Evolutionary conservation across 2,113 vertebrate genomes (phyloP).

Genomic region (Vombatus ursinus): DNA sequence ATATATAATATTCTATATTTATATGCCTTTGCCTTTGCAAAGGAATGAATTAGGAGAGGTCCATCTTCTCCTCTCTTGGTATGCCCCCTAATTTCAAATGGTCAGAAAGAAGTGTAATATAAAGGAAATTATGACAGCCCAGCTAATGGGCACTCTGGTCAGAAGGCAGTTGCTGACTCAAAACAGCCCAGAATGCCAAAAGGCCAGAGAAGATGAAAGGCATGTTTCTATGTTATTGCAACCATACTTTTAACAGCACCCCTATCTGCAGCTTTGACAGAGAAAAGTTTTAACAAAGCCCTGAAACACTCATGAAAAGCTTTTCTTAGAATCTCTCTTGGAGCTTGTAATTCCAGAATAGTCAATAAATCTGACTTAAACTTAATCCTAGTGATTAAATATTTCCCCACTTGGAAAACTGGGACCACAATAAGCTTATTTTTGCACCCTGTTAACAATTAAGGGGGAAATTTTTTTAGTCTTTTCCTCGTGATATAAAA

Average conservation of each 20-base stretch:
- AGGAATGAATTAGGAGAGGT: not conserved
- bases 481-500: not conserved
- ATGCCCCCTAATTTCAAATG: not conserved
- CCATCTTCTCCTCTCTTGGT: not conserved
- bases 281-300: constrained; percentile 29
- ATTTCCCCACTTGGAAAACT: constrained; percentile 17
- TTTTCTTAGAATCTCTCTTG: not conserved
- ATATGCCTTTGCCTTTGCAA: not conserved
- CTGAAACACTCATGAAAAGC: constrained; percentile 29
- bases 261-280: not conserved
- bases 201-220: not conserved
- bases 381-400: not conserved
- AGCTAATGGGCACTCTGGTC: not conserved
- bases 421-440: constrained; percentile 18
- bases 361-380: constrained; percentile 39
- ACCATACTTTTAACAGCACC: constrained; percentile 51
- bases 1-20: not conserved
- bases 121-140: not conserved
- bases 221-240: not conserved
- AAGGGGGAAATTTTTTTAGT: not conserved
- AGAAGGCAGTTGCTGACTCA: not conserved
- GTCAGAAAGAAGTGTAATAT: not conserved
- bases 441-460: constrained; percentile 22
- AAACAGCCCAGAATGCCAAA: not conserved
- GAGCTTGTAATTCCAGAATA: constrained; percentile 19